These are phyloP conservation scores for Caenorhabditis sp. DNA, from an alignment of 2,888 invertebrate species.

Conservation along the genomic window DNA sequence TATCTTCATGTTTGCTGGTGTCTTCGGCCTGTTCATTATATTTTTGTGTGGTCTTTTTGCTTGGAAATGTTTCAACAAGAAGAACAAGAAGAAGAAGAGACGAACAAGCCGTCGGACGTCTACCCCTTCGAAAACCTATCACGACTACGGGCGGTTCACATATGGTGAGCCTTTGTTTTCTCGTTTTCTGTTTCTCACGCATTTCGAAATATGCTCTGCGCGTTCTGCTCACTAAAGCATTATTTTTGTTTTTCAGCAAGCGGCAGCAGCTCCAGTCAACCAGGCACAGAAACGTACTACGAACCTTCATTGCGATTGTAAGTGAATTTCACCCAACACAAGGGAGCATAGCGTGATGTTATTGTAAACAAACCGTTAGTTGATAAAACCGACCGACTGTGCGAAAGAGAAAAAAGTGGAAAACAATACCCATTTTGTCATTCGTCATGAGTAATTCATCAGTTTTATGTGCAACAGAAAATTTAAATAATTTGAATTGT, in stretches of 20 bases:
- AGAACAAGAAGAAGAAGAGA: conserved; percentile 47
- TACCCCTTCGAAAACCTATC: conserved; percentile 51
- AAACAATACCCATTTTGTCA: conserved; percentile 11
- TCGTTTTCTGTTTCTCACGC: not conserved
- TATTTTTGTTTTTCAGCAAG: conserved; percentile 44
- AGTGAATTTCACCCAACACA: conserved; percentile 42
- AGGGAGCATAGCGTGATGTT: not conserved
- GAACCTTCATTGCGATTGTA: conserved; percentile 70
- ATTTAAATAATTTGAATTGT: not conserved
- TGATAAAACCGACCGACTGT: conserved; percentile 7
- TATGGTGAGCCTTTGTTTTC: conserved; percentile 42
- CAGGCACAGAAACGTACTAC: conserved; percentile 69
- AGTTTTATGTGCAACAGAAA: not conserved
- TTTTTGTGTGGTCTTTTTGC: conserved; percentile 33
- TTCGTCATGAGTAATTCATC: conserved; percentile 11
- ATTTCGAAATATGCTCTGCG: not conserved
- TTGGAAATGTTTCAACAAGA: conserved; percentile 38
- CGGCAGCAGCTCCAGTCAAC: conserved; percentile 63
- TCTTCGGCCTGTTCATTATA: conserved; percentile 44
- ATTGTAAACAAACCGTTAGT: conserved; percentile 6
- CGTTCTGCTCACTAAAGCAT: not conserved
- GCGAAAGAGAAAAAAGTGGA: not conserved
- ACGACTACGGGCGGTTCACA: conserved; percentile 58
- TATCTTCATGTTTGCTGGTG: conserved; percentile 39
- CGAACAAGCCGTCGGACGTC: conserved; percentile 37